phyloP scores from a whole-genome alignment of 2,797 vertebrate genomes.

The Microcaecilia unicolor region DNA sequence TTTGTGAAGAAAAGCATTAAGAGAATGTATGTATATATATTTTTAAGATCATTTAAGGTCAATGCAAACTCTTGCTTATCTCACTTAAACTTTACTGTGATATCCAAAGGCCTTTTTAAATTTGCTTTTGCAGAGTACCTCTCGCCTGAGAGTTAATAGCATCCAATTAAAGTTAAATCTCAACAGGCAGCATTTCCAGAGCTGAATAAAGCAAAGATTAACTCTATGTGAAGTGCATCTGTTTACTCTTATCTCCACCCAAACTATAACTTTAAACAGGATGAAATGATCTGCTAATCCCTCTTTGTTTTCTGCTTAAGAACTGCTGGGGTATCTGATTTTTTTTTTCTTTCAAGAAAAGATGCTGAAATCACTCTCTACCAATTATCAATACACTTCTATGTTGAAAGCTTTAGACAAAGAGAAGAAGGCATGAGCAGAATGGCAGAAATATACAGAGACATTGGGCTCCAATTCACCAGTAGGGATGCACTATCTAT shows the following conservation, averaged over 20 bases:
- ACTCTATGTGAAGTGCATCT: slow-evolving; percentile 24
- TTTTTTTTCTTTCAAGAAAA: too few relatives aligned
- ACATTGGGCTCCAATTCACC: too few relatives aligned
- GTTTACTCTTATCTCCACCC: slow-evolving; percentile 28
- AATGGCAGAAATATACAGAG: too few relatives aligned
- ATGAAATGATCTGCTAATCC: slow-evolving; percentile 38
- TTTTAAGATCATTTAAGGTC: background rate
- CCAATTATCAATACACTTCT: too few relatives aligned
- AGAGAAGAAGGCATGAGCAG: too few relatives aligned
- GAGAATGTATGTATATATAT: too few relatives aligned
- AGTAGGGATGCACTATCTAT: too few relatives aligned
- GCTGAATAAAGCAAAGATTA: slow-evolving; percentile 17
- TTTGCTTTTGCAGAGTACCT: background rate
- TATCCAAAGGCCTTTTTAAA: slow-evolving; percentile 6
- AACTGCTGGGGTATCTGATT: slow-evolving; percentile 43
- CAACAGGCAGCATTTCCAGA: slow-evolving; percentile 1
- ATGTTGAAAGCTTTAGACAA: too few relatives aligned
- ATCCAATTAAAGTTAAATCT: slow-evolving; percentile 17
- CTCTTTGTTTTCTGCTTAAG: slow-evolving; percentile 41
- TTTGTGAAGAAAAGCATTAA: too few relatives aligned
- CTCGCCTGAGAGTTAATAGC: slow-evolving; percentile 16
- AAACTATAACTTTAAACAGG: slow-evolving; percentile 35
- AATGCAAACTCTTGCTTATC: slow-evolving; percentile 1
- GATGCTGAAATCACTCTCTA: background rate
- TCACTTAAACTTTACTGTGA: slow-evolving; percentile 8